Conservation (phyloP, 2,113 vertebrate genomes). For the Clarias batrachus region DNA sequence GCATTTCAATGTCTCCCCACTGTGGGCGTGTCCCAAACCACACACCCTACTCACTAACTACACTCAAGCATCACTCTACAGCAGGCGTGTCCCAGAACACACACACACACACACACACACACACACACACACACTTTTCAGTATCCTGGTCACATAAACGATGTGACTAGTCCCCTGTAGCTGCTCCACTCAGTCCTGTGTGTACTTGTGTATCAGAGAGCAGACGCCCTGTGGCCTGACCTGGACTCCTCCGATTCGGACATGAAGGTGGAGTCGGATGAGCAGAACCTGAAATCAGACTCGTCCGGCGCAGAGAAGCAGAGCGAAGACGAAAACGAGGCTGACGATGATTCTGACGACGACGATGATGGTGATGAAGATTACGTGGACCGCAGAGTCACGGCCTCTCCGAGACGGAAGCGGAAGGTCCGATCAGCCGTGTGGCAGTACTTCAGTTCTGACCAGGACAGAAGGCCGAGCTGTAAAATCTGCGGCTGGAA, state of each 20-base stretch:
- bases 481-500: conserved; percentile 43
- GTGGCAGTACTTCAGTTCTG: conserved; percentile 27
- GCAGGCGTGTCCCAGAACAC: background rate
- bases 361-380: conserved; percentile 8
- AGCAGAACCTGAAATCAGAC: background rate
- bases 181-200: background rate
- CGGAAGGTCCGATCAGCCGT: conserved; percentile 31
- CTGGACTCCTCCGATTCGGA: conserved; percentile 32
- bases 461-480: conserved; percentile 16
- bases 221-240: conserved; percentile 18
- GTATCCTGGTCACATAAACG: background rate
- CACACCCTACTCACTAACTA: background rate
- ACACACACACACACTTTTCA: background rate
- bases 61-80: background rate
- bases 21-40: background rate
- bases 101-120: background rate
- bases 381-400: background rate
- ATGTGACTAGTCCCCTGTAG: background rate
- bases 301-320: background rate
- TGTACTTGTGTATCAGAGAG: conserved; percentile 4
- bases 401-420: background rate
- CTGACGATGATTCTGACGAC: background rate
- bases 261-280: conserved; percentile 14
- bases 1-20: no score
- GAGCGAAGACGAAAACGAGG: background rate